A percentile compares a stretch with the other conserved stretches of the same genome.
phyloP scores from a whole-genome alignment of 2,113 vertebrate species.

The Oceanodroma tethys region DNA sequence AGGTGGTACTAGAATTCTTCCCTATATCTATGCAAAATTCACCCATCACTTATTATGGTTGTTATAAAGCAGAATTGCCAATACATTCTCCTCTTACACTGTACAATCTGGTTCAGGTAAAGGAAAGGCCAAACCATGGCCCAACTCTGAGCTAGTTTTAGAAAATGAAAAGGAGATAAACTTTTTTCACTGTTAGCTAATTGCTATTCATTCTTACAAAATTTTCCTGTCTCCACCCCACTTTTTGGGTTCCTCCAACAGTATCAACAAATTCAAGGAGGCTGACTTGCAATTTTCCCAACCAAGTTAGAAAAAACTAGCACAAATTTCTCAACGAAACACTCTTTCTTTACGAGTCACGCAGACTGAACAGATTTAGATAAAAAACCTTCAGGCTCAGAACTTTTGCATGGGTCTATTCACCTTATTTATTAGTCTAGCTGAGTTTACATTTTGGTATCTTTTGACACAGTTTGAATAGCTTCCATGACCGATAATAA shows the following conservation, averaged over 20 bases:
- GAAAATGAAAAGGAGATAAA: neutral
- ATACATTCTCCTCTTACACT: neutral
- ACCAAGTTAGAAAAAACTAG: neutral
- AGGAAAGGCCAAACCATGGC: neutral
- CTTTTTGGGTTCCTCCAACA: neutral
- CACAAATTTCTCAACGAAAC: neutral
- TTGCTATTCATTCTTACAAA: neutral
- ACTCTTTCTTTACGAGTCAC: neutral
- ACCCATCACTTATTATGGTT: neutral
- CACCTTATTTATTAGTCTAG: neutral
- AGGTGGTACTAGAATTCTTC: neutral
- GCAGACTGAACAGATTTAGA: neutral
- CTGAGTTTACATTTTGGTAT: neutral
- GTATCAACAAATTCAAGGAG: neutral
- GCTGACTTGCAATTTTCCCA: neutral
- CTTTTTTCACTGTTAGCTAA: neutral
- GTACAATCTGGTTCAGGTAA: neutral
- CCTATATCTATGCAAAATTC: neutral
- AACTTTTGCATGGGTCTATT: neutral
- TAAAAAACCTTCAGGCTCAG: neutral
- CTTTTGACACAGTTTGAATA: neutral
- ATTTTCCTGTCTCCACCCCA: neutral
- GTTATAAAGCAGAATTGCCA: neutral
- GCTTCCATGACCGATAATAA: neutral
- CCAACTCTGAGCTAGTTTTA: neutral